These are phyloP conservation scores for Fragum fragum DNA, from an alignment of 2,888 invertebrate species.

Conservation along the genomic window DNA sequence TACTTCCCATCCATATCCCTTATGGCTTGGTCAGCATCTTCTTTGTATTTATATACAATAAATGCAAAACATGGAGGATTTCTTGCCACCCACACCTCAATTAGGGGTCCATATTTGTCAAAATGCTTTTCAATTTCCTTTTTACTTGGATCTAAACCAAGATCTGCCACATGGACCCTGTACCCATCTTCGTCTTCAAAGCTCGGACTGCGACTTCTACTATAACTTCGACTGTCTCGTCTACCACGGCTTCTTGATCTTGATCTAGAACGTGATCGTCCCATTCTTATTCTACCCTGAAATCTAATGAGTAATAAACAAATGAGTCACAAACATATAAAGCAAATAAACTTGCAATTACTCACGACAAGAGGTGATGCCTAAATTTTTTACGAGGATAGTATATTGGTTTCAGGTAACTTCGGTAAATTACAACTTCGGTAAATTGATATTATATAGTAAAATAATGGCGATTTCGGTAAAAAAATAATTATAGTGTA, in stretches of 20 bases:
- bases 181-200: slow-evolving; percentile 67
- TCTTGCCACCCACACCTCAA: slow-evolving; percentile 89
- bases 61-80: slow-evolving; percentile 90
- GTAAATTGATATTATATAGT: no score
- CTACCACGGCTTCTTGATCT: slow-evolving; percentile 65
- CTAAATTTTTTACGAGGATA: no score
- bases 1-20: slow-evolving; percentile 93
- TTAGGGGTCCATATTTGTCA: slow-evolving; percentile 88
- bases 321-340: no score
- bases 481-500: no score
- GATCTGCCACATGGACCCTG: slow-evolving; percentile 88
- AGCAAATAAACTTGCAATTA: no score
- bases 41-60: slow-evolving; percentile 89
- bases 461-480: no score
- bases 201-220: slow-evolving; percentile 65
- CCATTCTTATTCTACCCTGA: slow-evolving; percentile 32
- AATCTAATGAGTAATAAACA: no score
- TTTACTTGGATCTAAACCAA: slow-evolving; percentile 88
- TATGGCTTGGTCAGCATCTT: slow-evolving; percentile 92
- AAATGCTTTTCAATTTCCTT: slow-evolving; percentile 88
- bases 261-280: slow-evolving; percentile 52
- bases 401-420: no score
- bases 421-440: no score
- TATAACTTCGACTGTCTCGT: slow-evolving; percentile 66
- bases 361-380: no score